Evolutionary conservation across 37 sponge, comb jelly and placozoan genomes (phyloP), one percentile per base, ranked within the genome.

Genomic region (Geodia barretti): DNA sequence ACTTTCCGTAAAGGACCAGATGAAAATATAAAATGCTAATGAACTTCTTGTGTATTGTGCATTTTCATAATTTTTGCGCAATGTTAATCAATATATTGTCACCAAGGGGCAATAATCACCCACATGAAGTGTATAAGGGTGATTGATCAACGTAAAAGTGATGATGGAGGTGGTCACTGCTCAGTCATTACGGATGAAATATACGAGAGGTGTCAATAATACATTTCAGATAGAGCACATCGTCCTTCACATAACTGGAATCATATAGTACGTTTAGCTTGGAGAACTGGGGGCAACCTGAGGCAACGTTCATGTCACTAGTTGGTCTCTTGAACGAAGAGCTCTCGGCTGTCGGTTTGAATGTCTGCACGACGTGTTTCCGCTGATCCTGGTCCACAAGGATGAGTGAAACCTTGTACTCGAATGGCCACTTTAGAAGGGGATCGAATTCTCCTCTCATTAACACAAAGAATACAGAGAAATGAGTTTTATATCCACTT

Each of bases 391-490:
- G 94, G 43, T 89, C 91, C 61, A 93, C 84, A n/a, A 93, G 72
- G 19, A 89, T 89, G 28, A 93, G 76, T 47, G 91, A 86, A n/a
- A 93, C 87, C 41, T 94, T 90, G 70, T 86, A 38, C 61, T 90
- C 91, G 76, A 87, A 94, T 1, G 95, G 95, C 95, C 95, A 94
- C 75, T 71, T 74, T 9, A 94, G 81, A 1, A 94, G 76, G 0
- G 88, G 62, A 29, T 94, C 95, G 65, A 79, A 93, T 63, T 94
- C 92, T 54, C 95, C 95, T 43, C 75, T 87, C 92, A 94, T 94
- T 11, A 94, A 4, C 19, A 93, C 91, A 77, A 93, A 86, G 77
- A 93, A 93, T 21, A 94, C 33, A 62, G 95, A 91, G 43, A 91
- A 79, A 41, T 91, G 91, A 0, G 83, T 79, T 19, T 65, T 76